Percentiles rank a stretch among this genome's conserved stretches.
phyloP scores from a whole-genome alignment of 2,888 invertebrate species.

The Dioctria linearis region DNA sequence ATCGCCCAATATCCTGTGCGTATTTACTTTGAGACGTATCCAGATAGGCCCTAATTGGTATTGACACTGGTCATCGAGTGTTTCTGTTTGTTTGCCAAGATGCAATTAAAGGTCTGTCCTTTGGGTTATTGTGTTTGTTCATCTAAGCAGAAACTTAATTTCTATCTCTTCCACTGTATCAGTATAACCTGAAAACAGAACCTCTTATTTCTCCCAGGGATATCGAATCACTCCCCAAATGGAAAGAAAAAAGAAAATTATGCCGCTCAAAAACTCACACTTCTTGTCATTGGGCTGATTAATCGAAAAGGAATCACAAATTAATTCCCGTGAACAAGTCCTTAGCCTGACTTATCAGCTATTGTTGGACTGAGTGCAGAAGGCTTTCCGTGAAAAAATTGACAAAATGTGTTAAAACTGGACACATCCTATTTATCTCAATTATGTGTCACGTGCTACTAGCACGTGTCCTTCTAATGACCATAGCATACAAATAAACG shows the following conservation, averaged over 20 bases:
- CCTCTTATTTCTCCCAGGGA: conserved; percentile 8
- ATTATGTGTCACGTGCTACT: conserved; percentile 62
- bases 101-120: conserved; percentile 56
- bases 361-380: not conserved
- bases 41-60: conserved; percentile 57
- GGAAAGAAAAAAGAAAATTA: not conserved
- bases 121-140: conserved; percentile 56
- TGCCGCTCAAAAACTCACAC: conserved; percentile 16
- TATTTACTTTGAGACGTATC: conserved; percentile 54
- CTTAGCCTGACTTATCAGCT: conserved; percentile 41
- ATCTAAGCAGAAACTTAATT: conserved; percentile 55
- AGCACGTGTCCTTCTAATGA: conserved; percentile 58
- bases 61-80: conserved; percentile 59
- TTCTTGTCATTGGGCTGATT: conserved; percentile 42
- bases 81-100: conserved; percentile 58
- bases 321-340: conserved; percentile 55
- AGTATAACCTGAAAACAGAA: not conserved
- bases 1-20: conserved; percentile 31
- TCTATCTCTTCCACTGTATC: conserved; percentile 16
- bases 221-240: conserved; percentile 49
- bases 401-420: conserved; percentile 61
- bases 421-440: conserved; percentile 64
- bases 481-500: conserved; percentile 57
- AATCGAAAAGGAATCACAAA: conserved; percentile 58
- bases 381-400: conserved; percentile 54